These are phyloP conservation scores for Chelon labrosus DNA, from an alignment of 2,797 vertebrate genomes.

Conservation along the genomic window DNA sequence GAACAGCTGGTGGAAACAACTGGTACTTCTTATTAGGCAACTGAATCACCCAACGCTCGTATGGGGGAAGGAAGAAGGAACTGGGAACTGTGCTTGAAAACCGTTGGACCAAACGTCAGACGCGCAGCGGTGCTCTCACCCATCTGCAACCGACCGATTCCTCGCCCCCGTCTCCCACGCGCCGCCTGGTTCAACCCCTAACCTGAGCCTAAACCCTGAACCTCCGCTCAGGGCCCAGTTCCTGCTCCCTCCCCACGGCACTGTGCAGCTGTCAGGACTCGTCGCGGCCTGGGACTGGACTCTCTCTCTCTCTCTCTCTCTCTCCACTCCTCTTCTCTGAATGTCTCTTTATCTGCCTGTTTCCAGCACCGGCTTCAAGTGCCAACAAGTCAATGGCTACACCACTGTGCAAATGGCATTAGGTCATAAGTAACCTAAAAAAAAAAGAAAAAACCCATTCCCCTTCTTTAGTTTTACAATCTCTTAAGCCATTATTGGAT, in stretches of 20 bases:
- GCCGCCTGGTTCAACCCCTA: not conserved
- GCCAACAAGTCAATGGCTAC: constrained; percentile 92
- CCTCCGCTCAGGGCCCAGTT: constrained; percentile 36
- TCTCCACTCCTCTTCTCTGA: constrained; percentile 66
- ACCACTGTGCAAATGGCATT: constrained; percentile 98
- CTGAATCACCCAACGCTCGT: constrained; percentile 36
- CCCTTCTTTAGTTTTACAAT: constrained; percentile 79
- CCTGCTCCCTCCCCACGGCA: constrained; percentile 54
- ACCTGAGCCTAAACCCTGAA: constrained; percentile 22
- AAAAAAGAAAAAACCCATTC: constrained; percentile 63
- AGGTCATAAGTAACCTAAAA: constrained; percentile 90
- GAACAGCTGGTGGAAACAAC: constrained; percentile 59
- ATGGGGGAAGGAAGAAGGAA: constrained; percentile 49
- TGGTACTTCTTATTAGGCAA: constrained; percentile 49
- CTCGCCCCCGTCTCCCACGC: not conserved
- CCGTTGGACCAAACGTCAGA: constrained; percentile 29
- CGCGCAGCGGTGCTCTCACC: constrained; percentile 3
- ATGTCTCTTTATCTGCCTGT: constrained; percentile 84
- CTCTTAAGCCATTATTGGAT: constrained; percentile 74
- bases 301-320: constrained; percentile 60
- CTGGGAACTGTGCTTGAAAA: constrained; percentile 28
- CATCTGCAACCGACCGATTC: not conserved
- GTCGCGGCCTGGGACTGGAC: constrained; percentile 83
- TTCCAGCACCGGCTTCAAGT: constrained; percentile 87
- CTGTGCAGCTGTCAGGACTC: constrained; percentile 77